These are phyloP conservation scores for Trissolcus brochymenae DNA, from an alignment of 2,888 invertebrate species.

Conservation along the genomic window DNA sequence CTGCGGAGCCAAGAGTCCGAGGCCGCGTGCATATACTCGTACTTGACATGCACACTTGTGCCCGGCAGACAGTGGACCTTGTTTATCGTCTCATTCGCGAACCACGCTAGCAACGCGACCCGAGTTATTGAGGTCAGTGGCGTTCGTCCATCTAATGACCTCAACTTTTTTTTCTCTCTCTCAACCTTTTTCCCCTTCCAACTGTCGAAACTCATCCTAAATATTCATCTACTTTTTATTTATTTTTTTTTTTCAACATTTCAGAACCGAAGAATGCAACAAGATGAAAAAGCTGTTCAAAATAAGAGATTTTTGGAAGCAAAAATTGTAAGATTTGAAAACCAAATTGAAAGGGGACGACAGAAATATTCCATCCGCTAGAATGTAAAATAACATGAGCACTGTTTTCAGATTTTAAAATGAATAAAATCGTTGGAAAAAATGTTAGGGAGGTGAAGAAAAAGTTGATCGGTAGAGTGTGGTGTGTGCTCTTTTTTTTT, in stretches of 20 bases:
- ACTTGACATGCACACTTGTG: slow-evolving; percentile 66
- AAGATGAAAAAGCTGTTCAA: no score
- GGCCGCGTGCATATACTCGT: slow-evolving; percentile 41
- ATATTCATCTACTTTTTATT: not conserved
- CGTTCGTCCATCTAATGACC: slow-evolving; percentile 43
- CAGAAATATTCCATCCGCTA: not conserved
- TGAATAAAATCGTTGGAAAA: not conserved
- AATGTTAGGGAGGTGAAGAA: not conserved
- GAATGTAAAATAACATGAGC: not conserved
- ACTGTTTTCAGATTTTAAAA: not conserved
- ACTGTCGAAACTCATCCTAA: not conserved
- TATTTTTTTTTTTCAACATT: no score
- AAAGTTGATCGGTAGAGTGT: slow-evolving; percentile 2
- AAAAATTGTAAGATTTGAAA: no score
- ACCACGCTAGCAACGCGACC: slow-evolving; percentile 66
- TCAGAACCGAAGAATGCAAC: no score
- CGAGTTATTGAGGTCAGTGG: slow-evolving; percentile 72
- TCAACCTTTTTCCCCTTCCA: not conserved
- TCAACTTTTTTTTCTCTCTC: slow-evolving; percentile 9
- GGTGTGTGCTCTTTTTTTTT: no score
- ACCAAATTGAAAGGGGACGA: no score
- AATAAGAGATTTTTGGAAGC: no score
- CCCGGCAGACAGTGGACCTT: slow-evolving; percentile 67
- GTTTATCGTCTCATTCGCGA: slow-evolving; percentile 68
- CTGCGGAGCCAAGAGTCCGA: slow-evolving; percentile 15